Base-by-base conservation (phyloP, 2,888 invertebrate species). In the Acrobeloides nanus region DNA sequence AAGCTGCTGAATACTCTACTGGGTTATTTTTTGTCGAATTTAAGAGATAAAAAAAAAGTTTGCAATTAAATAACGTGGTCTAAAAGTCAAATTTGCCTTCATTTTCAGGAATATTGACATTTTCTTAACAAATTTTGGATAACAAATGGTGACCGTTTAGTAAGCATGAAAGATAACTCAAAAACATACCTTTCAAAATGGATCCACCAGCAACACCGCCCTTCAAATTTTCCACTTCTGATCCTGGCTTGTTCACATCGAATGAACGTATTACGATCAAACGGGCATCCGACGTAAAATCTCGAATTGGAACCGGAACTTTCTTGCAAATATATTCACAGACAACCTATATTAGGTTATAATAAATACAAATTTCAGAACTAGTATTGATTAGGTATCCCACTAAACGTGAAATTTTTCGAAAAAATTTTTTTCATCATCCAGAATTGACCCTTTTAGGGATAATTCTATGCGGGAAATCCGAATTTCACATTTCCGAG, bases 131-230 rank as follows among this genome's bases (percentile, higher is more conserved):
- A 29, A 25, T 18, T 8, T 8, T 7, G 12, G 10, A 42, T 18
- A 25, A 18, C 1, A 38, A 20, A 12, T 29, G 31, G 31, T 12
- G 12, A 29, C 12, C 12, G 18, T 10, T 35, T 35, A 35, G 37
- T n/a, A 12, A 12, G 10, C 8, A 12, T 35, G 12, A 7, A 7
- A n/a, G n/a, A n/a, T n/a, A n/a, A n/a, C n/a, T n/a, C n/a, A n/a
- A n/a, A 6, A 18, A 37, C 20, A 23, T 31, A 54, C 97, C 97
- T 73, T 87, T 84, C 29, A 97, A 80, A 70, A 97, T 92, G 74
- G 93, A 93, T 33, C 97, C 97, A 58, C 97, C 97, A 47, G 97
- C 97, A 23, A 99, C 97, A 23, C 97, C 97, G 31, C 97, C 97
- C 75, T 92, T 87, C 47, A 99, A 80, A 76, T 95, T 56, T 63